Conservation (phyloP, 2,888 invertebrate genomes). For the Ochlodes sylvanus region DNA sequence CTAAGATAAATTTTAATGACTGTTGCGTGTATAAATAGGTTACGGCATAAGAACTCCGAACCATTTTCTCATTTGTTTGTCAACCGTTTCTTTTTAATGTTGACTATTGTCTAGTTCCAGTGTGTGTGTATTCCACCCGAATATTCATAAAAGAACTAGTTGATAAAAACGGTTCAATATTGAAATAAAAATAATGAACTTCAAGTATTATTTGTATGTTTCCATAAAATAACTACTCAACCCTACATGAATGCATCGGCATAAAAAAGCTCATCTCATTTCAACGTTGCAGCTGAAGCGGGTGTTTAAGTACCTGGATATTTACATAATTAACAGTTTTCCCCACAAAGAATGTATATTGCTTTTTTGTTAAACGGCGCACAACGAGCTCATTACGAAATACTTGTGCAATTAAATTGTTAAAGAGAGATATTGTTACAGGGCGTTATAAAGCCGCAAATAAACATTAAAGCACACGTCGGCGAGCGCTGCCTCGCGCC, state of each 20-base stretch:
- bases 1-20: no score
- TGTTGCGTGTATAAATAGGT: no score
- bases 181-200: no score
- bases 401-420: slow-evolving; percentile 30
- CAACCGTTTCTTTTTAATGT: no score
- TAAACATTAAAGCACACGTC: slow-evolving; percentile 17
- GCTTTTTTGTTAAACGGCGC: slow-evolving; percentile 23
- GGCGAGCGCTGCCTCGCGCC: no score
- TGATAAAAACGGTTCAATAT: neutral
- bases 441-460: slow-evolving; percentile 23
- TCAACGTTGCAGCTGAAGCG: neutral
- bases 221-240: neutral
- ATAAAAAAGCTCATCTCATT: slow-evolving; percentile 5
- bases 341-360: slow-evolving; percentile 11
- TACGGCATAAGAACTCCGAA: no score
- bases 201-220: no score
- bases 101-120: no score
- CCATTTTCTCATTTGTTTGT: no score
- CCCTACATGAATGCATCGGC: neutral
- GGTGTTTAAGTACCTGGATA: neutral
- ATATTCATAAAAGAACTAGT: neutral
- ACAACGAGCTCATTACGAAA: slow-evolving; percentile 23
- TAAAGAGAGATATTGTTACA: slow-evolving; percentile 22
- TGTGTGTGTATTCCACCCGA: no score
- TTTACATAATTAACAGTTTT: slow-evolving; percentile 1